A percentile compares a stretch with the other conserved stretches of the same genome.
phyloP scores from a whole-genome alignment of 92 coral and sea anemone genomes.

The Plumapathes pennacea region DNA sequence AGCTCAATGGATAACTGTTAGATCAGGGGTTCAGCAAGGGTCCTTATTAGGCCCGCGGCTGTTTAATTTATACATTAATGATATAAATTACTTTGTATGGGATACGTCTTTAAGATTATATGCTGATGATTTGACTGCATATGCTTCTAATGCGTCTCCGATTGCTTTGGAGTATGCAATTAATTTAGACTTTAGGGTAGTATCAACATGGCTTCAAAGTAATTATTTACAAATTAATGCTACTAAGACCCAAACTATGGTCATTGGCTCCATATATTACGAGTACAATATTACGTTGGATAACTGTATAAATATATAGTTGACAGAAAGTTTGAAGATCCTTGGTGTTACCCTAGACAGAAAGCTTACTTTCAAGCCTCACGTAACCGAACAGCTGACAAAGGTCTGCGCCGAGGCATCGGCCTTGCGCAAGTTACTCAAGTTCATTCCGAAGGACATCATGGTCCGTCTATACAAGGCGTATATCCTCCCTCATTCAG shows the following conservation, averaged over 20 bases:
- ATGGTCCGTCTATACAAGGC: slow-evolving; percentile 39
- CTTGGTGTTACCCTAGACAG: slow-evolving; percentile 43
- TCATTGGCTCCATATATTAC: slow-evolving; percentile 15
- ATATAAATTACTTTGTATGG: slow-evolving; percentile 4
- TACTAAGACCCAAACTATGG: slow-evolving; percentile 18
- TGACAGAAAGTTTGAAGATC: slow-evolving; percentile 39
- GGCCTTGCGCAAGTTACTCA: slow-evolving; percentile 28
- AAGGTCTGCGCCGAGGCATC: slow-evolving; percentile 58
- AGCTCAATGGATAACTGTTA: slow-evolving; percentile 8
- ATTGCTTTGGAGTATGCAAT: slow-evolving; percentile 3
- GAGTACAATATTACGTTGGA: slow-evolving; percentile 5
- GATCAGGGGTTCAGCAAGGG: slow-evolving; percentile 31
- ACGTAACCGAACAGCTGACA: slow-evolving; percentile 36
- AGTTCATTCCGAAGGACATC: slow-evolving; percentile 32
- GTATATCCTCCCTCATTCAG: slow-evolving; percentile 29
- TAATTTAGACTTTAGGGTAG: slow-evolving; percentile 2
- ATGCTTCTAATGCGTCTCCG: too few species aligned
- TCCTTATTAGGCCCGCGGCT: slow-evolving; percentile 9
- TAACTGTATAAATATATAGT: slow-evolving; percentile 5
- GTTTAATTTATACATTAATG: slow-evolving; percentile 8
- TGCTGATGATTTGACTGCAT: too few species aligned
- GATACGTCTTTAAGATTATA: not conserved
- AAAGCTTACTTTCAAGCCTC: slow-evolving; percentile 21
- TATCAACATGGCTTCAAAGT: slow-evolving; percentile 3
- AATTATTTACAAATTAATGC: slow-evolving; percentile 5